Percentiles rank a stretch among this genome's conserved stretches.
Conservation (phyloP, 2,113 vertebrate genomes). For the Pagrus major region DNA sequence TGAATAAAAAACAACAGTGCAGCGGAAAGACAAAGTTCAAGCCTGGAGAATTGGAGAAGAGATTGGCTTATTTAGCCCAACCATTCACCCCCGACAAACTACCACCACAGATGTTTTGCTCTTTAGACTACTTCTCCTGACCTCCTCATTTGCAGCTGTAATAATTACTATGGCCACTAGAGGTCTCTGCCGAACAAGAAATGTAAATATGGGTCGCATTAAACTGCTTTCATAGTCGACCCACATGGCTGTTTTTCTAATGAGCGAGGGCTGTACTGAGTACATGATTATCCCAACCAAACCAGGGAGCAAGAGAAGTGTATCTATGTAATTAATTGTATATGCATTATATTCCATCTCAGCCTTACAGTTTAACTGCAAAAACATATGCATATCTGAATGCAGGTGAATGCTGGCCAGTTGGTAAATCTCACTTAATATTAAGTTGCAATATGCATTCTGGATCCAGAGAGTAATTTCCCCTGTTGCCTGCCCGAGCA, state of each 20-base stretch:
- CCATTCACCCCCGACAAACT: too few species aligned
- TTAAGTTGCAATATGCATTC: not conserved
- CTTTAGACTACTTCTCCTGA: too few species aligned
- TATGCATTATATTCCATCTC: not conserved
- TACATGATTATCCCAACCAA: not conserved
- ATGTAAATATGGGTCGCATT: too few species aligned
- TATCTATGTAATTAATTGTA: not conserved
- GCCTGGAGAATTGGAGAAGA: not conserved
- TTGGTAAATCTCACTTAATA: not conserved
- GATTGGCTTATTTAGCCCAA: too few species aligned
- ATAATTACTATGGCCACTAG: too few species aligned
- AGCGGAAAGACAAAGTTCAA: slow-evolving; percentile 26
- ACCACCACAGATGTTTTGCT: too few species aligned
- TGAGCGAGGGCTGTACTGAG: too few species aligned
- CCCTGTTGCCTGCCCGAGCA: not conserved
- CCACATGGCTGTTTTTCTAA: too few species aligned
- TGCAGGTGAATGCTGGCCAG: not conserved
- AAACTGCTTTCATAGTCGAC: too few species aligned
- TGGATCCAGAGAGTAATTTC: slow-evolving; percentile 11
- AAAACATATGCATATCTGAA: not conserved
- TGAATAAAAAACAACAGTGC: slow-evolving; percentile 31
- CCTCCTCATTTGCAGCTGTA: too few species aligned
- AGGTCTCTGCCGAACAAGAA: too few species aligned
- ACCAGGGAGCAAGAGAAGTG: not conserved
- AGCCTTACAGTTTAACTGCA: not conserved